Evolutionary conservation across 1,140 invertebrate species (phyloP), one percentile per base, ranked within the genome.

Genomic region (Hycleus phaleratus): DNA sequence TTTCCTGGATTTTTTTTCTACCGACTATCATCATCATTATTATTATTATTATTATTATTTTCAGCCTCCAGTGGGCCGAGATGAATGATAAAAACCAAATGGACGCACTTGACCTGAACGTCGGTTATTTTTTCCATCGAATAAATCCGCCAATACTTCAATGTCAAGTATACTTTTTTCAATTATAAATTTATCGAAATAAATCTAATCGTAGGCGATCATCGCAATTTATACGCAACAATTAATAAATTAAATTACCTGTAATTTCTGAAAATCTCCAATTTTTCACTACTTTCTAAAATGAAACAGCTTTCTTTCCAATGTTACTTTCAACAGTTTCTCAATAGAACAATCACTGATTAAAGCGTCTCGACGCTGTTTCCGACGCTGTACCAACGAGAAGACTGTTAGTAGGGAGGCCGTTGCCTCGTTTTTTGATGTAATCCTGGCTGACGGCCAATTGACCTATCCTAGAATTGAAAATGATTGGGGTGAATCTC

Each of bases 371-470:
- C 51, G 51, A 53, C 51, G 51, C 43, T 52, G 18, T 18, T 32
- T 53, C 40, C 51, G 51, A 44, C 51, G 51, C 46, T 42, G 51
- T 38, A 45, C 51, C 51, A 53, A 26, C 42, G 46, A 32, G 51
- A 42, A 45, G 46, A 53, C 51, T 53, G 42, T 45, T 53, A 42
- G 51, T 45, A 26, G 18, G 42, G 51, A 53, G 51, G 51, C 51
- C 51, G 51, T 53, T 53, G 51, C 51, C 51, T 53, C 51, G 51
- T 53, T 53, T 53, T 52, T 32, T 32, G 51, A 53, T 53, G 51
- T 53, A 53, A 53, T 53, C 44, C 51, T 53, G 51, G 51, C 51
- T 42, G 45, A 38, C 46, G 42, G 51, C 51, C 51, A 53, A 53
- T 46, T 46, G 46, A 46, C 51, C 42, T n/a, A 52, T 44, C 50